These are phyloP conservation scores for Sanderia malayensis DNA, from an alignment of 30 jellyfish, hydroid and myxozoan species.

Conservation along the genomic window DNA sequence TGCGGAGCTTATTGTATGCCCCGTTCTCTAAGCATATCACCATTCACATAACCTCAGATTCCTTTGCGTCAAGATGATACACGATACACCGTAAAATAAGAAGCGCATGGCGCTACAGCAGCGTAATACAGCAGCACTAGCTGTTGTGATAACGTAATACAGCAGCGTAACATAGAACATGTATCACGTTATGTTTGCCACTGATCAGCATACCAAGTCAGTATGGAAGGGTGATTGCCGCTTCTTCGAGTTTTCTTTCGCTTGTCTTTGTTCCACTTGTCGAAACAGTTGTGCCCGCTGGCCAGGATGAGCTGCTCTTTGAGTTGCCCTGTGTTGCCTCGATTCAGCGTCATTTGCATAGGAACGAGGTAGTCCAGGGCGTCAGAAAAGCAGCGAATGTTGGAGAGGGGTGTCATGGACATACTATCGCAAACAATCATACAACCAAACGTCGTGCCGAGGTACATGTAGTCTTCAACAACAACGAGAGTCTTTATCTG, in stretches of 20 bases:
- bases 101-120: no score
- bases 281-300: conserved; percentile 82
- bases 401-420: conserved; percentile 48
- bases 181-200: conserved; percentile 52
- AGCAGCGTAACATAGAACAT: no score
- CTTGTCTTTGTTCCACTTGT: conserved; percentile 63
- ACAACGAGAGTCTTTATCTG: conserved; percentile 75
- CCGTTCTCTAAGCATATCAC: no score
- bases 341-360: conserved; percentile 60
- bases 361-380: conserved; percentile 76
- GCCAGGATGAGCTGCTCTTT: conserved; percentile 60
- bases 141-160: no score
- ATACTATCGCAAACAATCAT: conserved; percentile 74
- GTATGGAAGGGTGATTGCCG: conserved; percentile 44
- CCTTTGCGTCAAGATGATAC: no score
- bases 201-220: conserved; percentile 76
- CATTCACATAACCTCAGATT: no score
- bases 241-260: conserved; percentile 33
- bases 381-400: conserved; percentile 80
- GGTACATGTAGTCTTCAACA: conserved; percentile 79
- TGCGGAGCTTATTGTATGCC: no score
- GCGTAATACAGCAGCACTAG: no score
- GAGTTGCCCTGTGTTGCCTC: conserved; percentile 55
- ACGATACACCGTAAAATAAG: no score
- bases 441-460: conserved; percentile 92